Conservation (phyloP, 1,140 invertebrate genomes). For the Chymomyza costata region DNA sequence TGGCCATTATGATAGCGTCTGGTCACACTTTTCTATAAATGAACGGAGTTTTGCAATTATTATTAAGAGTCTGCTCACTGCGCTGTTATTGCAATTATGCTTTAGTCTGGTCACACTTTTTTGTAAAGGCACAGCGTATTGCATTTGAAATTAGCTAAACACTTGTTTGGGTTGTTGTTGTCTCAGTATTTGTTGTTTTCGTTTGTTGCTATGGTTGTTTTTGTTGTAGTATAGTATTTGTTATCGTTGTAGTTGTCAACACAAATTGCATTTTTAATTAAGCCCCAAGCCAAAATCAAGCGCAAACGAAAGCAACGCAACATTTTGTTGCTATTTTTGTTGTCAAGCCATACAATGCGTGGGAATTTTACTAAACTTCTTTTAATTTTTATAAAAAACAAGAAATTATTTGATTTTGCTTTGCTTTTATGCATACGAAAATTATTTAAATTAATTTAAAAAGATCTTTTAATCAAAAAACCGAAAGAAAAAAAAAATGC, state of each 20-base stretch:
- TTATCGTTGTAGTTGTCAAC: constrained; percentile 14
- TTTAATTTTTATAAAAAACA: constrained; percentile 19
- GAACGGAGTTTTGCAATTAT: no score
- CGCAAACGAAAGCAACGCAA: constrained; percentile 27
- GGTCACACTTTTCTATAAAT: no score
- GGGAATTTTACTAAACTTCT: constrained; percentile 24
- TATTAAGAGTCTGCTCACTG: no score
- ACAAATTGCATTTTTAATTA: constrained; percentile 55
- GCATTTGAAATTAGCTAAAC: not conserved
- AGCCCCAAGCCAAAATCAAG: constrained; percentile 21
- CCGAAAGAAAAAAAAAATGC: constrained; percentile 4
- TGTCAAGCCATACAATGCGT: constrained; percentile 3
- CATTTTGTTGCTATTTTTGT: constrained; percentile 14
- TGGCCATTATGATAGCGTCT: no score
- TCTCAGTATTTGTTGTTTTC: not conserved
- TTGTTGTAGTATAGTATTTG: constrained; percentile 7
- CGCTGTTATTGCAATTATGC: no score
- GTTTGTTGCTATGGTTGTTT: not conserved
- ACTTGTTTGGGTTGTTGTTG: not conserved
- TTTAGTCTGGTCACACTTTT: no score
- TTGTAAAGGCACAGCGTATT: no score
- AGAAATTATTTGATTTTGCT: constrained; percentile 22
- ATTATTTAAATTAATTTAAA: constrained; percentile 48
- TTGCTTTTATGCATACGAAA: constrained; percentile 34
- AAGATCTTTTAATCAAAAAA: not conserved